Evolutionary conservation across 2,113 vertebrate species (phyloP).

Genomic region (Hypocryptadius cinnamomeus): DNA sequence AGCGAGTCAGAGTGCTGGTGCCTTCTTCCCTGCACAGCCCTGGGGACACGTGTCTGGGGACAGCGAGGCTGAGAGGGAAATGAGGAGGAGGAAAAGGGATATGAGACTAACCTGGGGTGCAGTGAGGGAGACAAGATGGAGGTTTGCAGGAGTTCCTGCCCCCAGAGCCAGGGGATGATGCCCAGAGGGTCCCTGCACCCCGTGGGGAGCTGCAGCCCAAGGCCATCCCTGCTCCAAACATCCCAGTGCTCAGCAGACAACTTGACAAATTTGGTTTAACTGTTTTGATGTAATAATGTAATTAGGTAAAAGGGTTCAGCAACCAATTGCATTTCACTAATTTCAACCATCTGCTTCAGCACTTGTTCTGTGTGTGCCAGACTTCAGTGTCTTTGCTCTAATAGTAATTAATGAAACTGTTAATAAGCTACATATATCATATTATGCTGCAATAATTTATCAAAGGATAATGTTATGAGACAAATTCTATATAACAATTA

Average conservation of each 20-base stretch:
- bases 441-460: slow-evolving; percentile 75
- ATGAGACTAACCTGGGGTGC: fast-evolving
- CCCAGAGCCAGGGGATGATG: not conserved
- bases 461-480: slow-evolving; percentile 84
- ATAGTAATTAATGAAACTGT: slow-evolving; percentile 95
- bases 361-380: slow-evolving; percentile 75
- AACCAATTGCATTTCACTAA: slow-evolving; percentile 76
- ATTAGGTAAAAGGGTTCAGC: slow-evolving; percentile 71
- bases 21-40: not conserved
- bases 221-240: not conserved
- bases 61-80: not conserved
- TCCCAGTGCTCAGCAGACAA: not conserved
- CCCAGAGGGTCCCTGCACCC: not conserved
- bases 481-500: slow-evolving; percentile 90
- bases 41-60: too few relatives aligned
- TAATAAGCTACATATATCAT: slow-evolving; percentile 94
- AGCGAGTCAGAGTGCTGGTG: not conserved
- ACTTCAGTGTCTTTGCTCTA: slow-evolving; percentile 76
- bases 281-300: slow-evolving; percentile 66
- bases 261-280: slow-evolving; percentile 58
- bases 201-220: fast-evolving
- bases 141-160: not conserved
- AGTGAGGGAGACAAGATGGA: not conserved
- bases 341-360: slow-evolving; percentile 92
- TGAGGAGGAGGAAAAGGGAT: fast-evolving